A percentile compares a stretch with the other conserved stretches of the same genome.
Evolutionary conservation across 2,888 invertebrate genomes (phyloP).

Genomic region (Drosophila putrida): DNA sequence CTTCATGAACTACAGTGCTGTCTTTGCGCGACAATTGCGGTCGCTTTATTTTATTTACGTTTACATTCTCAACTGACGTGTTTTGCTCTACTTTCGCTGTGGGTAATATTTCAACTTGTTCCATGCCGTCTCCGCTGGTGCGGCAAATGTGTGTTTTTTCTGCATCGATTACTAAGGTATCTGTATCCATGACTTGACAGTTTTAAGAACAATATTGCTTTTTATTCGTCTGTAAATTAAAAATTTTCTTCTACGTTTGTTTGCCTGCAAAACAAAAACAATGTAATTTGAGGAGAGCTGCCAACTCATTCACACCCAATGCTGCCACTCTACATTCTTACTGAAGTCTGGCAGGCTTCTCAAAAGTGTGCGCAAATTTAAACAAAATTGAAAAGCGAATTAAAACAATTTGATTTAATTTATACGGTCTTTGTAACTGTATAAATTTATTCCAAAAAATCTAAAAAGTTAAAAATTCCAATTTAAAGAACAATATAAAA

Average conservation of each 20-base stretch:
- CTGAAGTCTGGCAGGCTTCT: too few relatives aligned
- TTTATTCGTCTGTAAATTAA: neutral
- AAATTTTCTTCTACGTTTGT: slow-evolving; percentile 20
- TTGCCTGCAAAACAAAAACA: slow-evolving; percentile 75
- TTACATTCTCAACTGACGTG: neutral
- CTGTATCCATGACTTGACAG: slow-evolving; percentile 47
- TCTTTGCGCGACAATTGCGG: slow-evolving; percentile 71
- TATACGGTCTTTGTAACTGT: too few relatives aligned
- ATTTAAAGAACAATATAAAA: too few relatives aligned
- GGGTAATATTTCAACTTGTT: slow-evolving; percentile 85
- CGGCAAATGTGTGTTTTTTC: slow-evolving; percentile 80
- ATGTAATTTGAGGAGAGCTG: slow-evolving; percentile 22
- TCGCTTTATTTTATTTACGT: slow-evolving; percentile 39
- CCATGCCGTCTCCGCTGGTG: slow-evolving; percentile 93
- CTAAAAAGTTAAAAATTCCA: too few relatives aligned
- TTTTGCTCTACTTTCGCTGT: slow-evolving; percentile 68
- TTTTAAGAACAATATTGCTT: slow-evolving; percentile 6
- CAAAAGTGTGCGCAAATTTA: too few relatives aligned
- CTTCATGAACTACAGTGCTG: slow-evolving; percentile 68
- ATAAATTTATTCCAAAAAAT: too few relatives aligned
- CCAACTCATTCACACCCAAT: slow-evolving; percentile 16
- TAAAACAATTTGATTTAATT: too few relatives aligned
- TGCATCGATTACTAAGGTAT: slow-evolving; percentile 9
- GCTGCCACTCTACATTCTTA: too few relatives aligned
- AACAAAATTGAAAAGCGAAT: too few relatives aligned